Conservation (phyloP, 2,888 invertebrate genomes). For the Athrips mouffetella region DNA sequence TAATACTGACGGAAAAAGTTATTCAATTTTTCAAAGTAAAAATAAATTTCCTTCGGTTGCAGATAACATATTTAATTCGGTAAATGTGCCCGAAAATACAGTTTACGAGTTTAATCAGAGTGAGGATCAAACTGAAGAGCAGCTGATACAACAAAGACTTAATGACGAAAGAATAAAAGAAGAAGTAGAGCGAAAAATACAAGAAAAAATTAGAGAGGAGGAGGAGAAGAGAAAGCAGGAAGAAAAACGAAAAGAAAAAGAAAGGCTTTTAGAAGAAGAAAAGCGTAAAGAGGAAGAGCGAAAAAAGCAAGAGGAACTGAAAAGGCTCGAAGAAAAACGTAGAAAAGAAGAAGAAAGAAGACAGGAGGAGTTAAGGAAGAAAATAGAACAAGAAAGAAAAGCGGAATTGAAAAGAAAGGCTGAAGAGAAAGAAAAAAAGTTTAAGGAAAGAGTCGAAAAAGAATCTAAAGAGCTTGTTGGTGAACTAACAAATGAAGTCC, state of each 20-base stretch:
- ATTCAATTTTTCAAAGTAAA: conserved; percentile 60
- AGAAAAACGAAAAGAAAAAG: conserved; percentile 29
- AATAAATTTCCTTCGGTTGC: conserved; percentile 56
- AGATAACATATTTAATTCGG: conserved; percentile 55
- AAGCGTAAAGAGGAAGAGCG: conserved; percentile 26
- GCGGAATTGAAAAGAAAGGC: conserved; percentile 53
- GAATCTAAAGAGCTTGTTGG: conserved; percentile 52
- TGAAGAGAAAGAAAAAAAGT: conserved; percentile 51
- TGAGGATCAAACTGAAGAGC: conserved; percentile 27
- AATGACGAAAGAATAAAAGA: conserved; percentile 40
- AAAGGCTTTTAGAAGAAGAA: conserved; percentile 28
- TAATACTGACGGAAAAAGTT: conserved; percentile 39
- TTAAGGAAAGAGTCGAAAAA: conserved; percentile 53
- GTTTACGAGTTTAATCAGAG: conserved; percentile 55
- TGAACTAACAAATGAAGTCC: conserved; percentile 52
- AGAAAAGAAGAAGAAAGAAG: conserved; percentile 49
- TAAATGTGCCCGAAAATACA: conserved; percentile 32
- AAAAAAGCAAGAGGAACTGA: conserved; percentile 37
- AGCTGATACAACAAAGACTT: conserved; percentile 28
- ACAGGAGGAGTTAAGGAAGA: conserved; percentile 50
- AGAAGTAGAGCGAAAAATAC: conserved; percentile 33
- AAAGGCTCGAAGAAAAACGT: conserved; percentile 42
- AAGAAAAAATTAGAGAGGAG: conserved; percentile 32
- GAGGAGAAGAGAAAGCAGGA: conserved; percentile 32
- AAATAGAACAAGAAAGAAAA: conserved; percentile 52